Conservation (phyloP, 2,113 vertebrate genomes). For the Grammomys surdaster region DNA sequence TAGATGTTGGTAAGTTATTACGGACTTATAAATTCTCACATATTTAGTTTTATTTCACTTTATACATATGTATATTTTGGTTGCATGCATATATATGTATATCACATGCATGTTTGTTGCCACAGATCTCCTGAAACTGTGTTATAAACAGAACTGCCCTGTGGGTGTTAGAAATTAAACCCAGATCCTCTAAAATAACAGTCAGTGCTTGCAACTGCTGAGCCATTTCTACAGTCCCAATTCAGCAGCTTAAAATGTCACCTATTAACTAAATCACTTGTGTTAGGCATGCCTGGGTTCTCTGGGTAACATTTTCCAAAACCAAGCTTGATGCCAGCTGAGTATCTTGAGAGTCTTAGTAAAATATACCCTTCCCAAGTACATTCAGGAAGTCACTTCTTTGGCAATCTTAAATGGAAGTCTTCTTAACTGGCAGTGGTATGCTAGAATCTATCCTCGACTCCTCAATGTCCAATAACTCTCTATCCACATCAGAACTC, state of each 20-base stretch:
- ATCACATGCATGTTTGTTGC: no score
- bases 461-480: no score
- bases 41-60: neutral
- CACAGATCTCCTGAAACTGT: no score
- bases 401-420: neutral
- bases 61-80: neutral
- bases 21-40: neutral
- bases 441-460: no score
- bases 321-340: neutral
- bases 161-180: no score
- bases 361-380: neutral
- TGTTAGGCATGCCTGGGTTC: neutral
- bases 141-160: no score
- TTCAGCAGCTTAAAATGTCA: neutral
- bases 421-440: fast-evolving
- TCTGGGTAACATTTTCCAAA: neutral
- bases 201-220: neutral
- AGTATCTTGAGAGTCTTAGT: neutral
- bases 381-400: neutral
- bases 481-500: fast-evolving
- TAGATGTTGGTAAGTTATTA: neutral
- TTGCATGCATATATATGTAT: no score
- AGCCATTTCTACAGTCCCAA: neutral
- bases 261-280: neutral
- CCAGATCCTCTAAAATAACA: no score